These are phyloP conservation scores for Triplophysa siluroides DNA, from an alignment of 2,113 vertebrate species.

Conservation along the genomic window DNA sequence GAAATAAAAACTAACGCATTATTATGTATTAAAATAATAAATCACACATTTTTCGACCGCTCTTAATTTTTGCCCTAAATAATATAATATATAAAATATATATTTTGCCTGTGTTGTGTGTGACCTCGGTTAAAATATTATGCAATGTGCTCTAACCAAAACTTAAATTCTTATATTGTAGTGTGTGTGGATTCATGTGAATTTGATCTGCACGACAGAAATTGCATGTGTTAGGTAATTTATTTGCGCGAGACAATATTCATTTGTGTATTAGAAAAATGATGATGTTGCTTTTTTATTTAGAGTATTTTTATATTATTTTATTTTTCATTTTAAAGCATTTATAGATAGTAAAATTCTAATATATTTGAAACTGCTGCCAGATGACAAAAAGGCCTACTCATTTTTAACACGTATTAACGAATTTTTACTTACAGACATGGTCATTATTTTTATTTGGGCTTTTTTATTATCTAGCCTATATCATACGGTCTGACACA, in stretches of 20 bases:
- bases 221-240: not conserved
- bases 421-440: too few species aligned
- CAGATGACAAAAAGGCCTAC: too few species aligned
- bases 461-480: too few species aligned
- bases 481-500: not conserved
- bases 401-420: too few species aligned
- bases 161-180: not conserved
- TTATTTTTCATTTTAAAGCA: too few species aligned
- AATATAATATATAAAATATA: not conserved
- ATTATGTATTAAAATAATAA: conserved; percentile 1
- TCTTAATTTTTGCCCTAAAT: not conserved
- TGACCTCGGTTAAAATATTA: not conserved
- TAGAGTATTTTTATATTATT: too few species aligned
- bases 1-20: not conserved
- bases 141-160: not conserved
- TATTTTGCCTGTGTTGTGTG: not conserved
- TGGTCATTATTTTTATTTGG: too few species aligned
- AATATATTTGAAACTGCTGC: too few species aligned
- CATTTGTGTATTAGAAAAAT: too few species aligned
- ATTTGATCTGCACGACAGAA: conserved; percentile 2
- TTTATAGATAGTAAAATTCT: too few species aligned
- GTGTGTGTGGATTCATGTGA: conserved; percentile 21
- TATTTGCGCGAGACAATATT: not conserved
- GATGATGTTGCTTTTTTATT: too few species aligned
- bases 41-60: not conserved